Base-by-base conservation (phyloP, 2,888 invertebrate species). In the Drosophila quinaria region DNA sequence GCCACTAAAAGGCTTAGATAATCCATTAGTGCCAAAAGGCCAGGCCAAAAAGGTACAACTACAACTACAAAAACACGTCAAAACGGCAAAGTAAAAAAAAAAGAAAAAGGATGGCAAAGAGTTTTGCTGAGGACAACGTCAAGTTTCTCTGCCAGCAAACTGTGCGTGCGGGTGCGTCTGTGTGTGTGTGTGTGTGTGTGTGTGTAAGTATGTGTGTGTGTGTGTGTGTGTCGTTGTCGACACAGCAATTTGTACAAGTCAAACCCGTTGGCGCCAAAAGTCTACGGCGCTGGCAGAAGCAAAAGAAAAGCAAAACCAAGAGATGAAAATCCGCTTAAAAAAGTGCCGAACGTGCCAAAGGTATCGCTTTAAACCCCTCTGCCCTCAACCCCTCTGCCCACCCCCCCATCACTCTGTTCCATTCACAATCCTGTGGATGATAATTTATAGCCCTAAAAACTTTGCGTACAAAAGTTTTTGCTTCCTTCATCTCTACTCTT, bases 231-330 rank as follows among this genome's bases (percentile, higher is more conserved):
- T 66, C 65, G 71, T 58, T 69, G 72, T 78, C 89, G 83, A 78
- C 82, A 88, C 80, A 87, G 85, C 89, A 87, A 91, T 91, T 91
- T 91, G 86, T 91, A 90, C 87, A 90, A 91, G 89, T 91, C 91
- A 91, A 91, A 85, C 77, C 81, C 75, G 80, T 85, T 91, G 91
- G 91, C 91, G 91, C 91, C 91, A 87, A 90, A 81, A 85, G 84
- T 91, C 91, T 91, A 91, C 78, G 81, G 81, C 74, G 74, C 73
- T 86, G 76, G 78, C 84, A 78, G 69, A 55, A 63, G 73, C 70
- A 77, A 78, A 83, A 86, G 69, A 69, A 81, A 73, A 74, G 55
- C 77, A 47, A 55, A 39, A 55, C 61, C 22, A 50, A 74, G 69
- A 87, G 87, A 74, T 75, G 81, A 82, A 86, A 88, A 84, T 83